Base-by-base conservation (phyloP, 2,113 vertebrate genomes). In the Sakesphorus luctuosus region DNA sequence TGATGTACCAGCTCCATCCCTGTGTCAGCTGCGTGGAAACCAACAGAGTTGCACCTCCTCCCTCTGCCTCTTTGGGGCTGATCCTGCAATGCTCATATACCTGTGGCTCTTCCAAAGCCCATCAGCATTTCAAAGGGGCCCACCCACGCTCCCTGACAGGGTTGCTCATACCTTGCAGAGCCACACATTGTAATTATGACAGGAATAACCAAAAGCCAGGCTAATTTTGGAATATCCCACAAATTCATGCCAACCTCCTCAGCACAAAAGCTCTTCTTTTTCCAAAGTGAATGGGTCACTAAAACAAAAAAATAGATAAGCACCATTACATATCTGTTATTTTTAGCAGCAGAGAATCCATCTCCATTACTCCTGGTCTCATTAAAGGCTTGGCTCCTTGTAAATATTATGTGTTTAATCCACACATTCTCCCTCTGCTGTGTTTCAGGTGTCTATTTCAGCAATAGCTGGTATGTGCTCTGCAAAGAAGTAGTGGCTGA, bases 371-470 rank as follows among this genome's bases (percentile, higher is more conserved):
- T 97, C 87, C 89, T 46, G 66, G 68, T 82, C 94, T 96, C 84
- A 80, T 93, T 97, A 95, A 89, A 90, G 67, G 91, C 74, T 93
- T 80, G 95, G 66, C 52, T 97, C 84, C 79, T 91, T 72, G 93
- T 96, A 96, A 97, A 97, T 87, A 95, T 87, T 79, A 66, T 85
- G 85, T 78, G 78, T 96, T 75, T 46, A 90, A 83, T 94, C 87
- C 80, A 89, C 79, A 83, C 81, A 6, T 85, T 93, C 83, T 88
- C 94, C 91, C 90, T 96, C 69, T 3, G 3, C 82, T 31, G 47
- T 79, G 87, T 89, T 96, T 89, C 84, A 84, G 85, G 94, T 89
- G 73, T 91, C 96, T 97, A 31, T 59, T 96, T 92, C 92, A 95
- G 84, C 9, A 94, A 91, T 93, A 93, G 95, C 29, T 94, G 93